Evolutionary conservation across 1,140 invertebrate genomes (phyloP).

Genomic region (Drosophila carrolli): DNA sequence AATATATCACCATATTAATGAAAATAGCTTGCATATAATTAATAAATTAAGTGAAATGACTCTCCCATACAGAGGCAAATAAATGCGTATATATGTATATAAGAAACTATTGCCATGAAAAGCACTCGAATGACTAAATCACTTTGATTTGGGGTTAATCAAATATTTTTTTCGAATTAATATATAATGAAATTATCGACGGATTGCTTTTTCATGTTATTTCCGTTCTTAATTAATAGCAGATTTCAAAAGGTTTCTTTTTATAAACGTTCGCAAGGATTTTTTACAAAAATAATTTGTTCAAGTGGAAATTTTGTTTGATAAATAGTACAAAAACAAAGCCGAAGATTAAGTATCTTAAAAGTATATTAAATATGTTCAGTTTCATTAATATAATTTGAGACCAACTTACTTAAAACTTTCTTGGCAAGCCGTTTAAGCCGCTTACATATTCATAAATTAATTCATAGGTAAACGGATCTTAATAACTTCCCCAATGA

Average conservation of each 20-base stretch:
- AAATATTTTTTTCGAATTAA: background rate
- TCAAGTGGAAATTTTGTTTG: no score
- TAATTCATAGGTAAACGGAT: no score
- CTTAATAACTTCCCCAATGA: background rate
- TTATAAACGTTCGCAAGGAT: background rate
- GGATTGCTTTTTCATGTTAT: background rate
- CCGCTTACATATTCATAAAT: no score
- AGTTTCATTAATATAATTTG: no score
- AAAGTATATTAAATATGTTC: no score
- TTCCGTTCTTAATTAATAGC: background rate
- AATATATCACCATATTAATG: slow-evolving; percentile 24
- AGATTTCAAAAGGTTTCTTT: background rate
- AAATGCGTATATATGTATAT: background rate
- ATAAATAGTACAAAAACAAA: no score
- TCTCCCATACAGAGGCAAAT: background rate
- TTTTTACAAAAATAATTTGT: no score
- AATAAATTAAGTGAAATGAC: slow-evolving; percentile 21
- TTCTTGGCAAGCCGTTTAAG: background rate
- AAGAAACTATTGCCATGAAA: background rate
- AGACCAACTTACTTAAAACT: no score
- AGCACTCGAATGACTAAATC: background rate
- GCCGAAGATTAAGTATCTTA: no score
- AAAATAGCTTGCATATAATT: slow-evolving; percentile 14
- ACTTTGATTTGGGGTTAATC: slow-evolving; percentile 4
- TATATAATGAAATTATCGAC: background rate